Base-by-base conservation (phyloP, 2,888 invertebrate genomes). In the Tryphoninae sp. region DNA sequence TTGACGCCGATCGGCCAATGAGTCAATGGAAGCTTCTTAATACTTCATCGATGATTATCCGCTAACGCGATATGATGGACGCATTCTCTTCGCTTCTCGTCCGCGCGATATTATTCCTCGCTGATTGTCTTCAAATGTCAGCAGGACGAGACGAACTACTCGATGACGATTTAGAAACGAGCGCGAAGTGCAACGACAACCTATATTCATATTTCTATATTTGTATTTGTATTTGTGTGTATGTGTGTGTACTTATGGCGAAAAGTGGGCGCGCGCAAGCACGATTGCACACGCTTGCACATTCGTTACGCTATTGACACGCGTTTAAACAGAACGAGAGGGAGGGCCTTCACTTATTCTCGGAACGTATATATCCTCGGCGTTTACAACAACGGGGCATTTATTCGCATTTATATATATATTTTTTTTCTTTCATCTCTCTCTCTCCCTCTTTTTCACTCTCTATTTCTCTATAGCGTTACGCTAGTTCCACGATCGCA, bases 21-120 rank as follows among this genome's bases (percentile, higher is more conserved):
- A 84, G 78, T 88, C 85, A 86, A 88, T 84, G 86, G 33, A 87
- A 84, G 81, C 80, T 82, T 81, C 84, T 78, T 55, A 85, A 86
- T 86, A 85, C 81, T 83, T 84, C 68, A 69, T 86, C 86, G 82
- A 86, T 82, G 86, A 83, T 75, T 78, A 42, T 61, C 67, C 53
- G 79, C 71, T 65, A 80, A 67, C 65, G 64, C 76, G 76, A 82
- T 76, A 61, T 61, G 78, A 59, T 72, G 68, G 68, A 64, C 74
- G 42, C 71, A 83, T 77, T 80, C 76, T 82, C 75, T 64, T 76
- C 51, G 16, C 61, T 69, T 49, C 62, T 58, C 45, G 67, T 61
- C 33, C 33, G 62, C 33, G 62, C 59, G 55, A 58, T 67, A 49
- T 75, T 40, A 26, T 53, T 19, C n/a, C 64, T 65, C 65, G 65